Conservation (phyloP, 2,888 invertebrate species). For the Ectemnius continuus region DNA sequence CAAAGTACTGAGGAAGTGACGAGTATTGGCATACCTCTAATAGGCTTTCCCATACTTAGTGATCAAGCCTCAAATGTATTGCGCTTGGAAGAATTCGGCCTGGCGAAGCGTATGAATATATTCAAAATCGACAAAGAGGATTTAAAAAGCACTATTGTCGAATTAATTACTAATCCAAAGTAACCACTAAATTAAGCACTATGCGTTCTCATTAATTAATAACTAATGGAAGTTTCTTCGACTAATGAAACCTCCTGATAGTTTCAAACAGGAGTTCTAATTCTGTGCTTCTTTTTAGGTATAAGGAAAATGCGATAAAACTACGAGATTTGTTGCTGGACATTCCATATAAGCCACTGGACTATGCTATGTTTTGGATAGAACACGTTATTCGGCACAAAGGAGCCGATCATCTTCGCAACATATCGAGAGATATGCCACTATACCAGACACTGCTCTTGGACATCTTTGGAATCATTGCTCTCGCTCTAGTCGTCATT, state of each 20-base stretch:
- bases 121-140: slow-evolving; percentile 29
- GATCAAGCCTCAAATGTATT: slow-evolving; percentile 52
- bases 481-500: background rate
- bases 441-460: slow-evolving; percentile 42
- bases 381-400: slow-evolving; percentile 63
- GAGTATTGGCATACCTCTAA: slow-evolving; percentile 38
- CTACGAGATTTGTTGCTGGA: slow-evolving; percentile 47
- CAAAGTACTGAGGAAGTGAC: slow-evolving; percentile 66
- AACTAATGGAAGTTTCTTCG: background rate
- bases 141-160: slow-evolving; percentile 38
- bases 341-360: slow-evolving; percentile 45
- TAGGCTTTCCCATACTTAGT: slow-evolving; percentile 53
- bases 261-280: slow-evolving; percentile 22
- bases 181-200: slow-evolving; percentile 20
- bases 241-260: background rate
- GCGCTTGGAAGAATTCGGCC: slow-evolving; percentile 32
- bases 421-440: slow-evolving; percentile 36
- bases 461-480: background rate
- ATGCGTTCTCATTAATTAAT: background rate
- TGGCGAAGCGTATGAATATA: slow-evolving; percentile 37
- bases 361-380: slow-evolving; percentile 59
- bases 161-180: slow-evolving; percentile 53
- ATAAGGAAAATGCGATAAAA: slow-evolving; percentile 53
- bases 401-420: slow-evolving; percentile 53
- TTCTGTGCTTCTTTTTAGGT: slow-evolving; percentile 51